These are phyloP conservation scores for Stenchaetothrips biformis DNA, from an alignment of 2,888 invertebrate species.

Conservation along the genomic window DNA sequence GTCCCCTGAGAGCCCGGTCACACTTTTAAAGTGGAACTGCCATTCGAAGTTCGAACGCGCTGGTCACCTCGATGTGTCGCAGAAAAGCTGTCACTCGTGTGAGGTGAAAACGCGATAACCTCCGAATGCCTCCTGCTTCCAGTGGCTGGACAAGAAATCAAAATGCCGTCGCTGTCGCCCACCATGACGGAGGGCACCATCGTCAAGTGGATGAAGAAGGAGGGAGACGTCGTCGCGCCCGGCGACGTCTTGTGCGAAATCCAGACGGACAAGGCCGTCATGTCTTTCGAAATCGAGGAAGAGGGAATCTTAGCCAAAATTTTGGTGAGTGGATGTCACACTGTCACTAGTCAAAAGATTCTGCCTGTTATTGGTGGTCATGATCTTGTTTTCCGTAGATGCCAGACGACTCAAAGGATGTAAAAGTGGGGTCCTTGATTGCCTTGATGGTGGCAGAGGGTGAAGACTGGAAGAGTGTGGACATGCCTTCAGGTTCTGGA, in stretches of 20 bases:
- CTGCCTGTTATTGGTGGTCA: background rate
- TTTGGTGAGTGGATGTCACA: constrained; percentile 45
- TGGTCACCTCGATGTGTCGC: background rate
- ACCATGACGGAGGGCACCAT: constrained; percentile 60
- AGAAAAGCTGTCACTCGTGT: background rate
- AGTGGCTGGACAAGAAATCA: constrained; percentile 47
- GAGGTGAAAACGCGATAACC: background rate
- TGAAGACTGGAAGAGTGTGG: constrained; percentile 58
- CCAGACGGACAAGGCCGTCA: constrained; percentile 61
- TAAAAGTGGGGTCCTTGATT: constrained; percentile 55
- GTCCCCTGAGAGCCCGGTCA: too few species aligned
- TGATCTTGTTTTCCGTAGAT: constrained; percentile 41
- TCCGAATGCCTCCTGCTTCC: constrained; percentile 26
- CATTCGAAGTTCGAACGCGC: background rate
- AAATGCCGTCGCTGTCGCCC: constrained; percentile 59
- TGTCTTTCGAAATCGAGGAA: constrained; percentile 57
- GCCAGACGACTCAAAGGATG: constrained; percentile 52
- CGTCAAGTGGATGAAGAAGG: constrained; percentile 54
- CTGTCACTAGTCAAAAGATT: background rate
- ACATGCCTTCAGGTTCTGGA: constrained; percentile 42
- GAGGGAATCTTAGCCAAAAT: constrained; percentile 59
- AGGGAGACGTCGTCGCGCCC: constrained; percentile 51
- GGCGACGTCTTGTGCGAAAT: constrained; percentile 62
- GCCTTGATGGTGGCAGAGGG: constrained; percentile 57
- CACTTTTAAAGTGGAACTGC: too few species aligned